A percentile compares a stretch with the other conserved stretches of the same genome.
Evolutionary conservation across 2,797 vertebrate genomes (phyloP).

Genomic region (Onychomys arenicola): DNA sequence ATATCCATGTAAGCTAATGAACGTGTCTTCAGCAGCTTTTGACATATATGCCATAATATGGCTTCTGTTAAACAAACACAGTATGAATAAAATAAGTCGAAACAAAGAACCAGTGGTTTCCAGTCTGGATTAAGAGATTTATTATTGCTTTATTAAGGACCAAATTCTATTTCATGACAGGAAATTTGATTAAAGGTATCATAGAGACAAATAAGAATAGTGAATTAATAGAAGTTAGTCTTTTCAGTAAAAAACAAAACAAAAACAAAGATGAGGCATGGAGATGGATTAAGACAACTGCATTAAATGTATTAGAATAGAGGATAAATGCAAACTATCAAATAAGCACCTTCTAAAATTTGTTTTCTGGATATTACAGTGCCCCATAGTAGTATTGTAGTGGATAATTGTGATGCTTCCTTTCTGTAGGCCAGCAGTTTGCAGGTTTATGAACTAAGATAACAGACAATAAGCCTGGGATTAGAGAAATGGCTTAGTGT

Average conservation of each 20-base stretch:
- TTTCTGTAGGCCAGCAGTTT: background rate
- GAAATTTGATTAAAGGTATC: constrained; percentile 17
- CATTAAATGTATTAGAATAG: background rate
- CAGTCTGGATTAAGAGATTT: background rate
- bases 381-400: background rate
- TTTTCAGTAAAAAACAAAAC: constrained; percentile 39
- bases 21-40: background rate
- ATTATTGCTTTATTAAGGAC: constrained; percentile 7
- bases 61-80: background rate
- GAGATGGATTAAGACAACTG: background rate
- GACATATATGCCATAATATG: background rate
- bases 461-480: background rate
- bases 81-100: background rate
- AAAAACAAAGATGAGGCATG: background rate
- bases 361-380: background rate
- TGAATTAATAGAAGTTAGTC: constrained; percentile 16
- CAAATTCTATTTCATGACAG: background rate
- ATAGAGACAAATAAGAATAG: background rate
- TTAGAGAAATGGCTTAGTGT: background rate
- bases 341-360: background rate
- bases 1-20: background rate
- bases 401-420: background rate
- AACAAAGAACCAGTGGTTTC: background rate
- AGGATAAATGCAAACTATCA: background rate
- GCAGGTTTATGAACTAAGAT: background rate